Evolutionary conservation across 35 echinoderm and acorn worm species (phyloP), one percentile per base, ranked within the genome.

Genomic region (Eucidaris tribuloides): DNA sequence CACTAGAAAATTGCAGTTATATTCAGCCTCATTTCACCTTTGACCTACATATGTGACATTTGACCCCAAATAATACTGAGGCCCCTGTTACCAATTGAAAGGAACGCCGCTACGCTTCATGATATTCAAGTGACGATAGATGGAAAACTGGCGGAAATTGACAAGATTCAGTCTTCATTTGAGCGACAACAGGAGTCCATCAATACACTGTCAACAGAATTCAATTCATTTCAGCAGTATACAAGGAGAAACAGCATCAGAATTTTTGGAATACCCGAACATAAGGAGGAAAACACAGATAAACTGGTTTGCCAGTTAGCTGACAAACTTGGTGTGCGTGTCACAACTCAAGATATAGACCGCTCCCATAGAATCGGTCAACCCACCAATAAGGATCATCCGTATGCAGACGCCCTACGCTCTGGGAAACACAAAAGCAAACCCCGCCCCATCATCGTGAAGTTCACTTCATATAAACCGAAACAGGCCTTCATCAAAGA

Each of bases 391-490:
- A 9, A 11, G n/a, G 9, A 52, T 9, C 9, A 52, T n/a, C 48
- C 9, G 48, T 52, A 52, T 52, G 48, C 48, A n/a, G 48, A 52
- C 48, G 48, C 48, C 48, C 48, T 52, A 52, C 48, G 48, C 48
- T 52, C 48, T 11, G 48, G 48, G 9, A n/a, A 9, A 11, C n/a
- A 9, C 9, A 52, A n/a, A n/a, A 11, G 9, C 14, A 40, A 78
- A 22, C 72, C 72, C 23, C 6, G 40, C 7, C 72, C 72, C 25
- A 78, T 78, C 43, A 78, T 78, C 7, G 35, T 78, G 14, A 78
- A 78, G 40, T 78, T 78, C 37, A 78, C 72, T 2, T 78, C 72
- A 34, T 74, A 74, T 35, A 28, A 74, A 20, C 68, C 29, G 29
- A 28, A 39, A 39, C 29, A 39, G 20, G 39, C 28, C 28, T 28